Percentiles rank a stretch among this genome's conserved stretches.
Conservation (phyloP, 2,113 vertebrate species). For the Pitta sordida region DNA sequence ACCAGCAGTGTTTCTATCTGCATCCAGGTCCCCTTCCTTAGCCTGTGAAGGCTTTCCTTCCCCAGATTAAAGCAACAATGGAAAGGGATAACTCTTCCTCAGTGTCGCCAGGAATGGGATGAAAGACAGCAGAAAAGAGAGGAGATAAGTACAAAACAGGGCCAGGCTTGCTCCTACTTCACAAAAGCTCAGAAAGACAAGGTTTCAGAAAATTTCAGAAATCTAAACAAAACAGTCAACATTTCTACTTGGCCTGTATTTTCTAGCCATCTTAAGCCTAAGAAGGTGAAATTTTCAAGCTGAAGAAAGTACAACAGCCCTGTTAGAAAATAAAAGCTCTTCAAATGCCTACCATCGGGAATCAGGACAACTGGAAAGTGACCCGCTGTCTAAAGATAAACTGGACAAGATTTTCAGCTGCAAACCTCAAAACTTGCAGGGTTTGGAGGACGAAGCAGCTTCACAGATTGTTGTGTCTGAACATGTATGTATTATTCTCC, state of each 20-base stretch:
- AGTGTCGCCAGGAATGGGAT: not conserved
- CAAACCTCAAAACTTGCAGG: not conserved
- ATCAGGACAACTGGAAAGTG: not conserved
- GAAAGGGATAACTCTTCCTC: not conserved
- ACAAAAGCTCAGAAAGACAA: not conserved
- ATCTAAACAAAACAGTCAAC: not conserved
- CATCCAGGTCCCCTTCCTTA: not conserved
- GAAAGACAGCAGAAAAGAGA: not conserved
- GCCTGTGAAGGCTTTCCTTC: not conserved
- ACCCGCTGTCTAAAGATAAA: not conserved
- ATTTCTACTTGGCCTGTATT: not conserved
- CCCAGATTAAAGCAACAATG: not conserved
- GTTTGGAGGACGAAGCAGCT: not conserved
- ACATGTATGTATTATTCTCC: accelerated
- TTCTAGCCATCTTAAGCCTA: not conserved
- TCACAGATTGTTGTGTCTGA: not conserved
- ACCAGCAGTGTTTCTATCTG: not conserved
- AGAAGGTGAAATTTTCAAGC: not conserved
- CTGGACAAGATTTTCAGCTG: not conserved
- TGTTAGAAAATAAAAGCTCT: not conserved
- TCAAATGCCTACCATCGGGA: not conserved
- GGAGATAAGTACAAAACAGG: not conserved
- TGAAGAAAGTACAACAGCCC: not conserved
- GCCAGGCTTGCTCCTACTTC: not conserved
- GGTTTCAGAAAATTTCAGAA: not conserved